Conservation (phyloP, 2,888 invertebrate species). For the Cheilosia scutellata region DNA sequence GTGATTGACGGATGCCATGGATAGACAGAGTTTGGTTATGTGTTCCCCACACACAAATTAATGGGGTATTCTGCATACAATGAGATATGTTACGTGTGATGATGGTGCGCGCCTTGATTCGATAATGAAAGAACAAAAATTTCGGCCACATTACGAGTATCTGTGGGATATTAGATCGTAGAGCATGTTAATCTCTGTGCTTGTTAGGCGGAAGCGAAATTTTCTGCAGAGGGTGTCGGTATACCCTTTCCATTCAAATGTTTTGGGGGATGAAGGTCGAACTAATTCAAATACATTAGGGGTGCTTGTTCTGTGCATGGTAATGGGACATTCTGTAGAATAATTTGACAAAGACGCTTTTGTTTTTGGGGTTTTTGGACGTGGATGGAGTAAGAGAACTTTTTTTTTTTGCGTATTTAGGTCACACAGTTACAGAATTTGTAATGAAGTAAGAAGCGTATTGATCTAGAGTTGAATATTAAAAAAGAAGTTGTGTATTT, state of each 20-base stretch:
- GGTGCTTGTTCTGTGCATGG: not conserved
- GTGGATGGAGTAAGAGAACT: not conserved
- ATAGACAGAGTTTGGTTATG: constrained; percentile 20
- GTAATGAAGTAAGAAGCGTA: no score
- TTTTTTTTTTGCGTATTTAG: not conserved
- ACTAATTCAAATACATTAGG: constrained; percentile 22
- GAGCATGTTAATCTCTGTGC: constrained; percentile 18
- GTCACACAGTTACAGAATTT: no score
- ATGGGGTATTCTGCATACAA: constrained; percentile 21
- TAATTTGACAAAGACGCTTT: not conserved
- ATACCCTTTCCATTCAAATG: not conserved
- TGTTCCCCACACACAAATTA: constrained; percentile 13
- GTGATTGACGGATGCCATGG: constrained; percentile 52
- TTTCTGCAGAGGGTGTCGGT: constrained; percentile 3
- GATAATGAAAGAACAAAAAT: constrained; percentile 34
- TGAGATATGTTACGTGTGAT: constrained; percentile 32
- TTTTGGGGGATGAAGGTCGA: constrained; percentile 33
- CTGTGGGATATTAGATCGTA: constrained; percentile 1
- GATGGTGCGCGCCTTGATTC: constrained; percentile 35
- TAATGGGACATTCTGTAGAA: constrained; percentile 10
- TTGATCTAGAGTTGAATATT: no score
- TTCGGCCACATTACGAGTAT: constrained; percentile 11
- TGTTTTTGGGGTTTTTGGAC: not conserved
- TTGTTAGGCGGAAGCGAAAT: constrained; percentile 5
- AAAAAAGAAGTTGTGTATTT: no score